phyloP scores from a whole-genome alignment of 2,888 invertebrate species.

The Phaonia tiefii region DNA sequence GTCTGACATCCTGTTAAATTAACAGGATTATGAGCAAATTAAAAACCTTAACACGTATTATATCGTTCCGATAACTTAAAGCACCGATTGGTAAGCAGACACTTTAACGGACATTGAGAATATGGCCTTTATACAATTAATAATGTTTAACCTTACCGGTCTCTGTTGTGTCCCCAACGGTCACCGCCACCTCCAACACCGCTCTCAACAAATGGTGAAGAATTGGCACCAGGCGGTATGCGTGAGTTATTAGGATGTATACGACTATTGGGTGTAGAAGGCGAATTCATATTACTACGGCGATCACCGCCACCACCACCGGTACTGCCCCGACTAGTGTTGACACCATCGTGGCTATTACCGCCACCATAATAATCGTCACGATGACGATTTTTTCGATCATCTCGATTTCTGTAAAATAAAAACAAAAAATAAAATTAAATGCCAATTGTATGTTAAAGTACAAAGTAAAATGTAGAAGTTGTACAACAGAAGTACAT shows the following conservation, averaged over 20 bases:
- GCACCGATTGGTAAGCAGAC: no score
- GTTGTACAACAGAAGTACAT: no score
- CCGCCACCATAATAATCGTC: constrained; percentile 73
- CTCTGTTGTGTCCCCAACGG: constrained; percentile 70
- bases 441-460: no score
- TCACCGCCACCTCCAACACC: constrained; percentile 65
- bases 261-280: constrained; percentile 74
- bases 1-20: no score
- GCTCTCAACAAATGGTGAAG: constrained; percentile 55
- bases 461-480: no score
- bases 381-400: constrained; percentile 78
- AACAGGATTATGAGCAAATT: no score
- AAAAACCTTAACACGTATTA: no score
- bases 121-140: no score
- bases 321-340: constrained; percentile 61
- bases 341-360: constrained; percentile 69
- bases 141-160: constrained; percentile 73
- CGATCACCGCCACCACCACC: constrained; percentile 75
- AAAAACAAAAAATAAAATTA: background rate
- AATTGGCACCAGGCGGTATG: constrained; percentile 70
- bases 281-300: constrained; percentile 79
- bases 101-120: no score
- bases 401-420: constrained; percentile 73
- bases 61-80: no score
- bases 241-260: constrained; percentile 70